Evolutionary conservation across 2,797 vertebrate genomes (phyloP), one percentile per base, ranked within the genome.

Genomic region (Sternotherus odoratus): DNA sequence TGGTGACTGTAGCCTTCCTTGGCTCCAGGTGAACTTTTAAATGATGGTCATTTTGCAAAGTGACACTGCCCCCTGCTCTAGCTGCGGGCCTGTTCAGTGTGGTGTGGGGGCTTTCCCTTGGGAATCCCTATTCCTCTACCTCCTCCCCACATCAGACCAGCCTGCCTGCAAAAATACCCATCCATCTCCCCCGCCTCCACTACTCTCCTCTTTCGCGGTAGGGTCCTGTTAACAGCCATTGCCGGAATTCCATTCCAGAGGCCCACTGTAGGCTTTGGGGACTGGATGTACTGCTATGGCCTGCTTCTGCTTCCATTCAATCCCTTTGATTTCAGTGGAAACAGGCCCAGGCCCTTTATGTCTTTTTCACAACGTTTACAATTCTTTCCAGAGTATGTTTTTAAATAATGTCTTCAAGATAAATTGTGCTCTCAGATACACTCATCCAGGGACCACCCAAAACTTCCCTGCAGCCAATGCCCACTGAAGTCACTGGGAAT

Each of bases 81-180:
- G 13, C 51, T 56, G 78, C 51, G 28, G 51, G 78, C 15, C 50
- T 8, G 23, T 3, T 23, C 21, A 2, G 33, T 23, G 46, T 11
- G 7, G 49, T 3, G 15, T 60, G 6, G 28, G 6, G 12, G 28
- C 21, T 1, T 60, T 43, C 49, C 51, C 46, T 56, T 54, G 1
- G 17, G 11, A 53, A 33, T 5, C 63, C 56, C 0, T 2, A 8
- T 28, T 66, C 39, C n/a, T 15, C 56, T 48, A 56, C n/a, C n/a
- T 72, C 39, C 15, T 43, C 28, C 17, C 5, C 5, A 1, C 5
- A 15, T 0, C 4, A 13, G 21, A 21, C 72, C 15, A 48, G 15
- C 75, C 36, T 63, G 23, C 48, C 19, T 39, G 30, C 85, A 56
- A 87, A 33, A 3, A 26, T 36, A 21, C 36, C 17, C 6, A 36